Percentiles rank a stretch among this genome's conserved stretches.
Conservation (phyloP, 2,888 invertebrate species). For the Aethes cnicana region DNA sequence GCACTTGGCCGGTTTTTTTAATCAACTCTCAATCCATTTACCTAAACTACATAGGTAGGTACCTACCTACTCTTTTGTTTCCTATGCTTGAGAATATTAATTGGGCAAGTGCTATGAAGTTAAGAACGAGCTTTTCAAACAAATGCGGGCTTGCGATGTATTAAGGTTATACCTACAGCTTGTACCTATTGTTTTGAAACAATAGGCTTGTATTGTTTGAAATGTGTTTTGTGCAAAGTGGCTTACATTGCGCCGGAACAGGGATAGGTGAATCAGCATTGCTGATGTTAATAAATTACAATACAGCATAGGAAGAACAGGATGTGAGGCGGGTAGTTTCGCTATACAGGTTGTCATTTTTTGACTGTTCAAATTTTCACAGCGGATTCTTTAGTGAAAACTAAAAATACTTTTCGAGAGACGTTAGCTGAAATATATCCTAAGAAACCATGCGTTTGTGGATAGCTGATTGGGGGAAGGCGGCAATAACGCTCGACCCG, state of each 20-base stretch:
- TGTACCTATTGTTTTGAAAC: conserved; percentile 68
- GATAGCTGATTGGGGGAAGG: no score
- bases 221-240: conserved; percentile 69
- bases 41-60: no score
- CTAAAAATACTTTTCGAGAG: no score
- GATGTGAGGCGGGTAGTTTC: background rate
- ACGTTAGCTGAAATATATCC: no score
- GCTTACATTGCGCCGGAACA: conserved; percentile 47
- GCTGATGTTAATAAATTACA: conserved; percentile 35
- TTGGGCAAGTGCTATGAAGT: conserved; percentile 40
- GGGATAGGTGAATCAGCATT: conserved; percentile 28
- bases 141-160: conserved; percentile 69
- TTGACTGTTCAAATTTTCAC: background rate
- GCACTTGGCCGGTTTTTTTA: no score
- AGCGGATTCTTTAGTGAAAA: background rate
- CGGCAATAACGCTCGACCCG: no score
- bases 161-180: conserved; percentile 52
- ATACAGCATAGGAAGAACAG: conserved; percentile 29
- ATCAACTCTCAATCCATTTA: no score
- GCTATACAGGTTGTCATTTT: background rate
- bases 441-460: no score
- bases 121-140: conserved; percentile 56
- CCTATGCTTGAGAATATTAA: conserved; percentile 25
- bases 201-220: conserved; percentile 61
- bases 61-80: conserved; percentile 20